Conservation (phyloP, 2,888 invertebrate species). For the Xestia sexstrigata region DNA sequence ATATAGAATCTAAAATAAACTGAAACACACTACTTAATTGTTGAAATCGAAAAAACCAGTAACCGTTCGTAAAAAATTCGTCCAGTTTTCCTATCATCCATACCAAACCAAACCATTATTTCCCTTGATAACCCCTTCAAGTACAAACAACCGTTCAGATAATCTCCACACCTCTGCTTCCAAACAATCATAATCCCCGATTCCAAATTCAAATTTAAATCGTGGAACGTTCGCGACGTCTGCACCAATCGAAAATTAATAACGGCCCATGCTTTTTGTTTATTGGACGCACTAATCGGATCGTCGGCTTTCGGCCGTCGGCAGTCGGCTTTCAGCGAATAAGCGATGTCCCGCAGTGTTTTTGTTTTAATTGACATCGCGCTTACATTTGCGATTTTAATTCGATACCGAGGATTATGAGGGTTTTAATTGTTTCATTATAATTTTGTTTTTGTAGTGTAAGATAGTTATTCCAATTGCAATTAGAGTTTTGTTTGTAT, state of each 20-base stretch:
- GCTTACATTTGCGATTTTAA: conserved; percentile 68
- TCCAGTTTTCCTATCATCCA: not conserved
- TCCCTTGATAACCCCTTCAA: conserved; percentile 14
- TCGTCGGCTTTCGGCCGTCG: conserved; percentile 72
- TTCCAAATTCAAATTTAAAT: conserved; percentile 68
- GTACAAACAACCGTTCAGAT: conserved; percentile 35
- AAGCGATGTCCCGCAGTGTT: conserved; percentile 73
- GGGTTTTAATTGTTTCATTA: conserved; percentile 53
- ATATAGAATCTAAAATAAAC: not conserved
- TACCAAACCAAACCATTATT: conserved; percentile 17
- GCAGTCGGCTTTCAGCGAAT: conserved; percentile 78
- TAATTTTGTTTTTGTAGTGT: conserved; percentile 23
- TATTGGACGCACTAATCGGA: conserved; percentile 85
- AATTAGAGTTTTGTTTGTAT: too few relatives aligned
- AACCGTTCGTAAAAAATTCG: not conserved
- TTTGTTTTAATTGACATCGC: conserved; percentile 71
- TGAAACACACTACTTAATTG: not conserved
- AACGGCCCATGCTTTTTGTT: conserved; percentile 79
- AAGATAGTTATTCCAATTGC: not conserved
- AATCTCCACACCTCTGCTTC: conserved; percentile 57
- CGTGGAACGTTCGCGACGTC: conserved; percentile 72
- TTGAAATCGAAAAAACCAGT: not conserved
- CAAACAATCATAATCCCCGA: conserved; percentile 62
- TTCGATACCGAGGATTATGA: conserved; percentile 57
- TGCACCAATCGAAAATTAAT: conserved; percentile 86